These are phyloP conservation scores for Talpa occidentalis DNA, from an alignment of 2,113 vertebrate genomes.

Conservation along the genomic window DNA sequence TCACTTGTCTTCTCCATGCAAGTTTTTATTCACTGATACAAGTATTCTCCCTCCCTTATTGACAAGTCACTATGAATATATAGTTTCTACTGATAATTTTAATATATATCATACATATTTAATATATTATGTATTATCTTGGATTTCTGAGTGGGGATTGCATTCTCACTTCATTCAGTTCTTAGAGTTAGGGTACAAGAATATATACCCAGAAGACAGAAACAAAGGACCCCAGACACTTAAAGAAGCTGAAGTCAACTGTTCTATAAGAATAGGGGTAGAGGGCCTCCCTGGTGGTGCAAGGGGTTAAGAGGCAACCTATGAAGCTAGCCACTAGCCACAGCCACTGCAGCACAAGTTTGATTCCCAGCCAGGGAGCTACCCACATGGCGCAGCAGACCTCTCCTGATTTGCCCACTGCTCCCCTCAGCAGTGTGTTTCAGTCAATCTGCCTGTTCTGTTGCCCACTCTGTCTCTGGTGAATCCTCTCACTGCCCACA, in stretches of 20 bases:
- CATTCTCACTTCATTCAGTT: background rate
- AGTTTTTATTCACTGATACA: background rate
- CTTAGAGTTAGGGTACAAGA: background rate
- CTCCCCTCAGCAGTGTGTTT: no score
- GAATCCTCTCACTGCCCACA: no score
- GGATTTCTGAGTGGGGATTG: background rate
- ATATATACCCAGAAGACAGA: background rate
- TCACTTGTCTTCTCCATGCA: background rate
- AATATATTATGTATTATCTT: background rate
- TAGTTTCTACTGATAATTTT: background rate
- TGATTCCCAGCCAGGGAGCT: no score
- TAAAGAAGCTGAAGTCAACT: background rate
- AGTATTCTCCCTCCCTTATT: background rate
- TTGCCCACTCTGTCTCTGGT: no score
- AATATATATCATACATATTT: background rate
- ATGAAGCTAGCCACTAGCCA: no score
- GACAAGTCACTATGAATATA: background rate
- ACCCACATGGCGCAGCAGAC: no score
- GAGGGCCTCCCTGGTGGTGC: no score
- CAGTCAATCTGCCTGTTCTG: no score
- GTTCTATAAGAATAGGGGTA: background rate
- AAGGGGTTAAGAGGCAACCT: no score
- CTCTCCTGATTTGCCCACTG: no score
- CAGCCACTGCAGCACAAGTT: no score
- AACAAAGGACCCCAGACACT: background rate